phyloP scores from a whole-genome alignment of 2,797 vertebrate species.

The Leptatherina wallacei region DNA sequence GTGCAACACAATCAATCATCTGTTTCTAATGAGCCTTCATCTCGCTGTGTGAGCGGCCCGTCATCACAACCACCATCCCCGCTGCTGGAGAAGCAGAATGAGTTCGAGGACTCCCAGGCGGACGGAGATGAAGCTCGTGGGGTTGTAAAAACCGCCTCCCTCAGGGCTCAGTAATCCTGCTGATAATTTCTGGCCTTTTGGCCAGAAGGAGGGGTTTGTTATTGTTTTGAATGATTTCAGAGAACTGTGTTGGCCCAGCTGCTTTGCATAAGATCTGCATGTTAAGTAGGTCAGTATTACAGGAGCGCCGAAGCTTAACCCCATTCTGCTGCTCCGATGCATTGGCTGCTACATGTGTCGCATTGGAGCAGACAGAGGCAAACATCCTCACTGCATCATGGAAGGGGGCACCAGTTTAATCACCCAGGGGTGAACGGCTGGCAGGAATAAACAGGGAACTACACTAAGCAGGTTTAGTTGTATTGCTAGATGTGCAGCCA shows the following conservation, averaged over 20 bases:
- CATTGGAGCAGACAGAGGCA: conserved; percentile 21
- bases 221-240: conserved; percentile 77
- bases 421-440: conserved; percentile 10
- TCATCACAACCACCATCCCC: background rate
- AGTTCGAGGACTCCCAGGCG: background rate
- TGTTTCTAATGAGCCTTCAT: conserved; percentile 22
- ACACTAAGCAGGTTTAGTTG: conserved; percentile 16
- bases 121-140: conserved; percentile 9
- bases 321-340: conserved; percentile 49
- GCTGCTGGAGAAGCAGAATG: background rate
- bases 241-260: conserved; percentile 36
- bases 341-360: conserved; percentile 33
- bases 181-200: conserved; percentile 39
- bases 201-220: conserved; percentile 58
- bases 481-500: background rate
- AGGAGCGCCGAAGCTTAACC: conserved; percentile 70
- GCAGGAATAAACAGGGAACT: conserved; percentile 24
- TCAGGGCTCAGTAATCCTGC: conserved; percentile 43
- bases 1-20: conserved; percentile 36
- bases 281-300: conserved; percentile 85
- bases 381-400: conserved; percentile 23
- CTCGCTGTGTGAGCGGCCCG: background rate
- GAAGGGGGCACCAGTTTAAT: conserved; percentile 9
- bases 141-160: conserved; percentile 16
- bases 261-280: conserved; percentile 59